Conservation (phyloP, 1,140 invertebrate species). For the Grapholita molesta region DNA sequence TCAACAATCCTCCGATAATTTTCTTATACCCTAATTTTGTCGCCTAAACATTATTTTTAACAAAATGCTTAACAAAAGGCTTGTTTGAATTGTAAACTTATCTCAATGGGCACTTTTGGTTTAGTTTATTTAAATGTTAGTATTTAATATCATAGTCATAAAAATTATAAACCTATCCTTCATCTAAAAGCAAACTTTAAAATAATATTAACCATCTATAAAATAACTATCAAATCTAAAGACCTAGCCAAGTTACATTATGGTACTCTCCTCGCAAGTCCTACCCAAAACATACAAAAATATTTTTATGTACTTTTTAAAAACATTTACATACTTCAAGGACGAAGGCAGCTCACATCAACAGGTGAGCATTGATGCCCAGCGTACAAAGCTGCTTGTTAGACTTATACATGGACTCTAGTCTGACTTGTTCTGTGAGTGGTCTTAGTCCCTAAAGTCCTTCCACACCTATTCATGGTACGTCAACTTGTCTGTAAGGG, state of each 20-base stretch:
- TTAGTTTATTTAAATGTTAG: slow-evolving; percentile 78
- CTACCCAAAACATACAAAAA: slow-evolving; percentile 75
- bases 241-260: slow-evolving; percentile 69
- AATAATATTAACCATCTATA: slow-evolving; percentile 74
- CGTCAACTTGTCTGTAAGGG: slow-evolving; percentile 55
- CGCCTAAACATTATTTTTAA: slow-evolving; percentile 73
- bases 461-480: slow-evolving; percentile 38
- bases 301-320: slow-evolving; percentile 74
- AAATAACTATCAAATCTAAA: slow-evolving; percentile 75
- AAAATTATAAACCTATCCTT: slow-evolving; percentile 75
- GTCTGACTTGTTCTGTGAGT: background rate
- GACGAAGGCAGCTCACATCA: slow-evolving; percentile 38
- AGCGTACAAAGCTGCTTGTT: background rate
- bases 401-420: background rate
- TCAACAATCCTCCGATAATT: slow-evolving; percentile 73
- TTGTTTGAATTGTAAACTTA: slow-evolving; percentile 74
- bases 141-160: slow-evolving; percentile 75
- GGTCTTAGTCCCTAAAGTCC: slow-evolving; percentile 42
- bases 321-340: slow-evolving; percentile 51
- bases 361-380: background rate
- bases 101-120: slow-evolving; percentile 80
- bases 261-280: slow-evolving; percentile 56
- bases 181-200: slow-evolving; percentile 74
- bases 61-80: slow-evolving; percentile 71
- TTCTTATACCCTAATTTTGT: slow-evolving; percentile 75